Percentiles rank a stretch among this genome's conserved stretches.
Evolutionary conservation across 2,888 invertebrate species (phyloP).

Genomic region (Crematogaster levior): DNA sequence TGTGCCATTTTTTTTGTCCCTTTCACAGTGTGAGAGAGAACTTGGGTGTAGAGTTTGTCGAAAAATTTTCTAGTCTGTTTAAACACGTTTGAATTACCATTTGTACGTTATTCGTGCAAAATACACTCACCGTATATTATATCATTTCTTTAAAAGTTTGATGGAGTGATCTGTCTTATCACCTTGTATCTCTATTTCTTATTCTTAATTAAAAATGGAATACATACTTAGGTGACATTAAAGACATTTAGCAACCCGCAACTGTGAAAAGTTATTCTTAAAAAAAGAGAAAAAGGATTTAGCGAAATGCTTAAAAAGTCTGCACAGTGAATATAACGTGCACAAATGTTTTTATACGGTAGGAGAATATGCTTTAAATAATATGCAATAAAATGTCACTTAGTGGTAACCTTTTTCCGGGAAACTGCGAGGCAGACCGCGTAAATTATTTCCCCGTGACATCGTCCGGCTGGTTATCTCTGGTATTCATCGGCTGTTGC

Average conservation of each 20-base stretch:
- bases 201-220: not conserved
- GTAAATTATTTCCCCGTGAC: constrained; percentile 13
- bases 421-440: not conserved
- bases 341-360: not conserved
- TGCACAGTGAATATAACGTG: not conserved
- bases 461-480: not conserved
- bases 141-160: constrained; percentile 9
- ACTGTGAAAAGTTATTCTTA: not conserved
- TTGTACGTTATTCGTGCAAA: not conserved
- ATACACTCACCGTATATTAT: not conserved
- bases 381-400: constrained; percentile 3
- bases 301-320: not conserved
- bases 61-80: constrained; percentile 2
- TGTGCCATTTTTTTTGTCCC: not conserved
- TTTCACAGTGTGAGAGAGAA: not conserved
- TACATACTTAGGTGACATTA: not conserved
- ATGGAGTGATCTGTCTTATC: not conserved
- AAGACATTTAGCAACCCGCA: not conserved
- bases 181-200: not conserved
- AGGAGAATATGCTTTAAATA: not conserved
- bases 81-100: not conserved
- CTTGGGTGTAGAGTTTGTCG: not conserved
- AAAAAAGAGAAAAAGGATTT: not conserved
- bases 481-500: constrained; percentile 24
- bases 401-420: not conserved